These are phyloP conservation scores for Portevinia maculata DNA, from an alignment of 2,888 invertebrate species.

Conservation along the genomic window DNA sequence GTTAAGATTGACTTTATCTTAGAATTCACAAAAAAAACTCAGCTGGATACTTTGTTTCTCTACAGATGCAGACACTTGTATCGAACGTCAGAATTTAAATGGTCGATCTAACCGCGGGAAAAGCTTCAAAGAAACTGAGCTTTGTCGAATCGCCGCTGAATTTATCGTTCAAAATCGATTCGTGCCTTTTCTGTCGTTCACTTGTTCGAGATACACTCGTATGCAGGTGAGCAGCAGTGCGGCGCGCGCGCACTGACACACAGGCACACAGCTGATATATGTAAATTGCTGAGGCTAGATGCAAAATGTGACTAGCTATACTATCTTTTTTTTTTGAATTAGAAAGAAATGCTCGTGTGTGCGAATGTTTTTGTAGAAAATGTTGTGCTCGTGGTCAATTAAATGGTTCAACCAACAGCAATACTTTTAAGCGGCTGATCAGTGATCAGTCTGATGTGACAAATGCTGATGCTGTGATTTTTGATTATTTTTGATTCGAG, in stretches of 20 bases:
- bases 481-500: slow-evolving; percentile 9
- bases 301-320: no score
- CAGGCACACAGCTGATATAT: slow-evolving; percentile 1
- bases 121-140: slow-evolving; percentile 72
- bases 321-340: slow-evolving; percentile 18
- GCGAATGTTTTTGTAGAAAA: slow-evolving; percentile 11
- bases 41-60: slow-evolving; percentile 16
- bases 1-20: no score
- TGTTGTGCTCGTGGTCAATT: slow-evolving; percentile 42
- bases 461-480: slow-evolving; percentile 8
- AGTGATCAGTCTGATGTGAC: slow-evolving; percentile 15
- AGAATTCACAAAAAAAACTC: slow-evolving; percentile 7
- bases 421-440: slow-evolving; percentile 27
- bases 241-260: slow-evolving; percentile 42
- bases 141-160: slow-evolving; percentile 66
- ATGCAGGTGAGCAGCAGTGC: slow-evolving; percentile 37
- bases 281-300: not conserved
- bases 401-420: slow-evolving; percentile 47
- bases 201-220: slow-evolving; percentile 32
- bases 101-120: slow-evolving; percentile 65
- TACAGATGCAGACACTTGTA: slow-evolving; percentile 39
- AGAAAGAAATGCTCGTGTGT: not conserved
- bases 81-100: slow-evolving; percentile 38
- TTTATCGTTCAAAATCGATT: slow-evolving; percentile 71
- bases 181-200: slow-evolving; percentile 62